phyloP scores from a whole-genome alignment of 1,140 invertebrate species.

The Dicyema japonicum region DNA sequence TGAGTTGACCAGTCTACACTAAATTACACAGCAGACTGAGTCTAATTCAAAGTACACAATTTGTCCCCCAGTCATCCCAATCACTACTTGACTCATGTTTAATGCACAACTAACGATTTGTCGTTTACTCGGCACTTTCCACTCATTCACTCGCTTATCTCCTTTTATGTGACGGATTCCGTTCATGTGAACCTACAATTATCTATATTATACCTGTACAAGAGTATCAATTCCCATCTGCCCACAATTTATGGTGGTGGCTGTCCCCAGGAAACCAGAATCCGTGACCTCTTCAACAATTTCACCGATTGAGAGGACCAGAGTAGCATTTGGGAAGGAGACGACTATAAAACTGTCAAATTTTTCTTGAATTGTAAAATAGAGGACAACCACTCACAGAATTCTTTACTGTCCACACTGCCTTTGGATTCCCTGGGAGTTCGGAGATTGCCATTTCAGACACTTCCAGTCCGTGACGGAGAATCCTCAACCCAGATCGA shows the following conservation, averaged over 20 bases:
- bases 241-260: conserved; percentile 74
- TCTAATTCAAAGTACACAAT: conserved; percentile 99
- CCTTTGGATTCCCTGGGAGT: conserved; percentile 85
- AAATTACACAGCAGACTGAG: conserved; percentile 33
- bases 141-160: conserved; percentile 87
- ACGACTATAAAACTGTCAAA: conserved; percentile 99
- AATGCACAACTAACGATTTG: conserved; percentile 85
- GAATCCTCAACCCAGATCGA: conserved; percentile 52
- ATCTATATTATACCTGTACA: conserved; percentile 36
- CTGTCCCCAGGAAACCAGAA: conserved; percentile 88
- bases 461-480: conserved; percentile 77
- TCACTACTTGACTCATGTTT: conserved; percentile 86
- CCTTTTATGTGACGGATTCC: conserved; percentile 87
- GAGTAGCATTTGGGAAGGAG: conserved; percentile 92
- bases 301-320: conserved; percentile 92
- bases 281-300: conserved; percentile 98
- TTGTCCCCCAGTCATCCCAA: conserved; percentile 77
- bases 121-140: conserved; percentile 86
- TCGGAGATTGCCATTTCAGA: conserved; percentile 98
- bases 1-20: conserved; percentile 56
- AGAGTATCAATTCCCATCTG: conserved; percentile 80
- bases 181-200: conserved; percentile 40
- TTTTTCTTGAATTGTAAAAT: conserved; percentile 67
- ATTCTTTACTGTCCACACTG: conserved; percentile 95
- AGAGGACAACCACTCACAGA: too few species aligned